Evolutionary conservation across 2,888 invertebrate genomes (phyloP), one percentile per base, ranked within the genome.

Genomic region (Heteromyza rotundicornis): DNA sequence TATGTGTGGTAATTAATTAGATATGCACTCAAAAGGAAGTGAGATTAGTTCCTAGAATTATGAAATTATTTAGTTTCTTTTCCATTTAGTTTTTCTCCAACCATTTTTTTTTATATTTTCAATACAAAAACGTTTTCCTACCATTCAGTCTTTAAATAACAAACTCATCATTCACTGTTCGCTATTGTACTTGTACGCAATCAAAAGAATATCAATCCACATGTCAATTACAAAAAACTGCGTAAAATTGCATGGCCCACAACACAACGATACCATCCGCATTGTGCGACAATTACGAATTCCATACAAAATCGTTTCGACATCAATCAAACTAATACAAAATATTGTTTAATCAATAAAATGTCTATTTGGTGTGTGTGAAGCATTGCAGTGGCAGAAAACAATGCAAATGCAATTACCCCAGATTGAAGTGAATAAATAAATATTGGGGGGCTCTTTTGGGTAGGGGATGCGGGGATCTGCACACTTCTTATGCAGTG

Each of bases 341-440:
- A 52, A 24, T 51, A n/a, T 61, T 62, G 60, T 64, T 62, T 62
- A 54, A 64, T 59, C 62, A 62, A 64, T 57, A 55, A 23, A 24
- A 35, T 50, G 16, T 1, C n/a, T 16, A 55, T 50, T 5, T n/a
- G 20, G 17, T 12, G 20, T 3, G 5, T 50, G 50, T n/a, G 23
- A 5, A 7, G 20, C 50, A 40, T 5, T 47, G 47, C 47, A 5
- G 14, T 19, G 8, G 19, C 19, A 47, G n/a, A n/a, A n/a, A 52
- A 17, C 24, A 24, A 52, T 52, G 16, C 5, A 52, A 52, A 23
- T 52, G 52, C 52, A 52, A 52, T 52, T 52, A 52, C 52, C 52
- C 52, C 24, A 52, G 52, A 52, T 52, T 27, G 17, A 24, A 52
- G 24, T 14, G 24, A 52, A 52, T 47, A 20, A 47, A 14, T 14